phyloP scores from a whole-genome alignment of 2,888 invertebrate genomes.

The Cheilosia vulpina region DNA sequence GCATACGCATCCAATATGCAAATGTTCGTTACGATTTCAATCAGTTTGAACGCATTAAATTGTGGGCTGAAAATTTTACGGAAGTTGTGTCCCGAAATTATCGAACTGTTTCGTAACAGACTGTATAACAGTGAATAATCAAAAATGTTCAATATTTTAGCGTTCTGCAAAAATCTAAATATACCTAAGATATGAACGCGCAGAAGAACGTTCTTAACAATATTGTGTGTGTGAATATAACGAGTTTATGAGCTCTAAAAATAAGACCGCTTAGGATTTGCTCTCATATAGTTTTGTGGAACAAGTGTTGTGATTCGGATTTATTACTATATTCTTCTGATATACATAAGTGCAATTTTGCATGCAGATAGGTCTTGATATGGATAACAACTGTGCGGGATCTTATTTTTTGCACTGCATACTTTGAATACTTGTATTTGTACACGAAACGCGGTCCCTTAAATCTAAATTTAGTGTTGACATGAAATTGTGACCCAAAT shows the following conservation, averaged over 20 bases:
- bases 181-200: conserved; percentile 46
- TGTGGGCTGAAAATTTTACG: conserved; percentile 33
- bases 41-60: conserved; percentile 36
- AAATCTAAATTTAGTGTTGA: conserved; percentile 67
- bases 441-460: conserved; percentile 33
- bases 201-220: conserved; percentile 38
- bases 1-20: conserved; percentile 22
- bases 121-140: conserved; percentile 37
- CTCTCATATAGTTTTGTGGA: conserved; percentile 39
- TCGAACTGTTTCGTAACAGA: conserved; percentile 58
- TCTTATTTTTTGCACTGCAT: not conserved
- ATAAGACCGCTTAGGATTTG: conserved; percentile 67
- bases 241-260: conserved; percentile 70
- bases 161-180: conserved; percentile 60
- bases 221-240: conserved; percentile 49
- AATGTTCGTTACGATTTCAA: conserved; percentile 39
- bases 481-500: conserved; percentile 67
- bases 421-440: not conserved
- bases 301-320: conserved; percentile 23
- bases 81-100: conserved; percentile 26
- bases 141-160: conserved; percentile 36
- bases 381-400: conserved; percentile 14
- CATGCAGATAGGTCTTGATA: not conserved
- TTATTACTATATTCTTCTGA: conserved; percentile 18
- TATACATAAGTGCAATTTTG: conserved; percentile 19